These are phyloP conservation scores for Dorcus hopei DNA, from an alignment of 2,888 invertebrate species.

Conservation along the genomic window DNA sequence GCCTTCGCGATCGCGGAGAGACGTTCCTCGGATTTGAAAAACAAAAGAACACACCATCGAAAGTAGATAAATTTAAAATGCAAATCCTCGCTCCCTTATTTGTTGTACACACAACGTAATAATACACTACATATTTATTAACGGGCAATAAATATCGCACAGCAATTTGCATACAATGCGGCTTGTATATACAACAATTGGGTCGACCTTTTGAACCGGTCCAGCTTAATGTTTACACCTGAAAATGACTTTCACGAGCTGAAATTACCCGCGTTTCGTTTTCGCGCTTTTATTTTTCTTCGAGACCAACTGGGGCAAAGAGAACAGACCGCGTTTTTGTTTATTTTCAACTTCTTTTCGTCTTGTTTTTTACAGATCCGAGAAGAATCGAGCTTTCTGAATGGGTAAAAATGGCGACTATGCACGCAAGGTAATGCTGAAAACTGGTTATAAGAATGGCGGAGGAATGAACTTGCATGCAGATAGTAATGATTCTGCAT, in stretches of 20 bases:
- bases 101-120: not conserved
- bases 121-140: slow-evolving; percentile 17
- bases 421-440: slow-evolving; percentile 27
- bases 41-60: not conserved
- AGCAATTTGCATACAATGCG: slow-evolving; percentile 18
- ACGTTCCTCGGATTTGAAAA: too few relatives aligned
- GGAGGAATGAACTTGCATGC: slow-evolving; percentile 29
- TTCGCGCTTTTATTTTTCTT: too few relatives aligned
- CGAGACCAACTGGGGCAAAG: too few relatives aligned
- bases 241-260: too few relatives aligned
- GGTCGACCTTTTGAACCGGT: slow-evolving; percentile 10
- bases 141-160: slow-evolving; percentile 13
- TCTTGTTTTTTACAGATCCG: too few relatives aligned
- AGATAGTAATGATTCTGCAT: slow-evolving; percentile 27
- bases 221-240: not conserved
- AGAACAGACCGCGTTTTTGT: too few relatives aligned
- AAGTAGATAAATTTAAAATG: slow-evolving; percentile 1
- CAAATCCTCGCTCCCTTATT: not conserved
- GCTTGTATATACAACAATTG: slow-evolving; percentile 17
- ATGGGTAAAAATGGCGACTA: slow-evolving; percentile 25
- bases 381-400: slow-evolving; percentile 1
- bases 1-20: too few relatives aligned
- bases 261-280: too few relatives aligned
- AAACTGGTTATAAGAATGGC: slow-evolving; percentile 24
- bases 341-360: too few relatives aligned